Percentiles rank a stretch among this genome's conserved stretches.
phyloP scores from a whole-genome alignment of 2,888 invertebrate species.

The Drymonia ruficornis region DNA sequence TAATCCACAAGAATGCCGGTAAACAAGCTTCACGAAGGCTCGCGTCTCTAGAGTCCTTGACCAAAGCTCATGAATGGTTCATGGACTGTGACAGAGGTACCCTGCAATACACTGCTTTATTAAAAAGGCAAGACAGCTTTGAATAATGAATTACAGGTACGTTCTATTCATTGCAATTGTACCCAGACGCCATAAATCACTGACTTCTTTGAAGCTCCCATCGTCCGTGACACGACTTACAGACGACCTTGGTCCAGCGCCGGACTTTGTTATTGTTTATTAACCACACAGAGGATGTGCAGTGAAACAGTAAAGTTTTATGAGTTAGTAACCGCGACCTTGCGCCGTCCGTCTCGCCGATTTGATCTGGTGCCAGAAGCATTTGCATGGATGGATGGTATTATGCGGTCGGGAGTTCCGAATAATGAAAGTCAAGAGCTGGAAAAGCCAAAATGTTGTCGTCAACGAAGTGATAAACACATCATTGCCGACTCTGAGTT shows the following conservation, averaged over 20 bases:
- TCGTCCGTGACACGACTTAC: slow-evolving; percentile 5
- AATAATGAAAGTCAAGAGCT: background rate
- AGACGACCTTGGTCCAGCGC: slow-evolving; percentile 36
- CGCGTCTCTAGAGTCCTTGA: no score
- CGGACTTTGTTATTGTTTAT: slow-evolving; percentile 40
- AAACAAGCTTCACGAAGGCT: no score
- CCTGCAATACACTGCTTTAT: background rate
- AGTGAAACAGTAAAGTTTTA: slow-evolving; percentile 39
- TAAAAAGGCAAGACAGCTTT: background rate
- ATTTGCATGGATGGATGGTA: slow-evolving; percentile 31
- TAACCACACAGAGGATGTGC: slow-evolving; percentile 28
- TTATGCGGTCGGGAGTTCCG: slow-evolving; percentile 1
- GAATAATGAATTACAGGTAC: background rate
- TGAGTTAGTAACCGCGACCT: slow-evolving; percentile 63
- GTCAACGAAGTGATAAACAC: no score
- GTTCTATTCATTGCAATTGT: background rate
- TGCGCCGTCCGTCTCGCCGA: slow-evolving; percentile 39
- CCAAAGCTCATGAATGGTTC: background rate
- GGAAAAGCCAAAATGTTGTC: background rate
- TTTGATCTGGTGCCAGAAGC: slow-evolving; percentile 62
- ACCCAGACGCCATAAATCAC: slow-evolving; percentile 5
- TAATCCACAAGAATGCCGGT: no score
- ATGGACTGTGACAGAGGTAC: background rate
- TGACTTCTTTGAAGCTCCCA: slow-evolving; percentile 2
- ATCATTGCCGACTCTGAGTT: no score